phyloP scores from a whole-genome alignment of 2,888 invertebrate genomes.

The Chrysolina americana region DNA sequence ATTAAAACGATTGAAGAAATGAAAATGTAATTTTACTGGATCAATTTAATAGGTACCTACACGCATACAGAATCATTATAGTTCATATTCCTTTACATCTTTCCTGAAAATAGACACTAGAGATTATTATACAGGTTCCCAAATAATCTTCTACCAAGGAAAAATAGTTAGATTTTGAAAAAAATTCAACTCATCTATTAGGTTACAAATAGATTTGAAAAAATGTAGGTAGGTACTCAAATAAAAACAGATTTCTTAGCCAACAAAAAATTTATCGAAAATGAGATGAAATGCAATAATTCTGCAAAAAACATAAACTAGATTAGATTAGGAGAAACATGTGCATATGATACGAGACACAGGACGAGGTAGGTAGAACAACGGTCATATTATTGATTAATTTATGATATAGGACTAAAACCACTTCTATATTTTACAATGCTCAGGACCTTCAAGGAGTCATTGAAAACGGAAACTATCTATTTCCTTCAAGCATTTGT shows the following conservation, averaged over 20 bases:
- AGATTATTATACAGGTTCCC: no score
- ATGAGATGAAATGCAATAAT: neutral
- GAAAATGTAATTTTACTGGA: no score
- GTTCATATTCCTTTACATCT: no score
- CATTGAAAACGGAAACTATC: neutral
- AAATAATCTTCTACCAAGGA: no score
- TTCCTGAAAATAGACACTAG: no score
- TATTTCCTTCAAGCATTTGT: constrained; percentile 29
- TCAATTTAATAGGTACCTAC: no score
- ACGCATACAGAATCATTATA: no score
- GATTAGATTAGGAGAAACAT: constrained; percentile 54
- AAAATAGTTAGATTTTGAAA: no score
- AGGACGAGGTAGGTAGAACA: constrained; percentile 60
- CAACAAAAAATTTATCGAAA: neutral
- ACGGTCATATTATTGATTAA: constrained; percentile 68
- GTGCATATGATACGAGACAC: constrained; percentile 55
- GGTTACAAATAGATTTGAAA: neutral
- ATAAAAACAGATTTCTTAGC: neutral
- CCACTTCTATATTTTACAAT: neutral
- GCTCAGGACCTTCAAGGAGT: neutral
- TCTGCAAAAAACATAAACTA: neutral
- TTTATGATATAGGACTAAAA: constrained; percentile 47
- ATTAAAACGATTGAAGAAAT: no score
- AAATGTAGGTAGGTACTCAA: neutral
- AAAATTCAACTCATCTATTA: neutral